Percentiles rank a stretch among this genome's conserved stretches.
phyloP scores from a whole-genome alignment of 2,113 vertebrate genomes.

The Callithrix jacchus region DNA sequence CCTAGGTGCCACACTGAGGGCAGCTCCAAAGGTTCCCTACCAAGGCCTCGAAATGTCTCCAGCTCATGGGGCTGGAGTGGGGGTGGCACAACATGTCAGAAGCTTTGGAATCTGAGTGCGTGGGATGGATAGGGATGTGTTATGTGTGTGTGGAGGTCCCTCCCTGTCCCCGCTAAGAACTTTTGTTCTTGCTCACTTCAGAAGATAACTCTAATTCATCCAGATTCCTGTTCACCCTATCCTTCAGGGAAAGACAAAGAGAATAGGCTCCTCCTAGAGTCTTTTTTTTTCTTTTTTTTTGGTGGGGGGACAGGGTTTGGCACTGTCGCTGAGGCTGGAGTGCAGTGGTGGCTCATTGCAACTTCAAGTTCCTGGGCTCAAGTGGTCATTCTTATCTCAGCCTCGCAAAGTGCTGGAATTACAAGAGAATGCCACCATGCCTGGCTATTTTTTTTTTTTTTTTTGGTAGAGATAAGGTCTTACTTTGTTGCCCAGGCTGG shows the following conservation, averaged over 20 bases:
- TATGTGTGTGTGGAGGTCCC: neutral
- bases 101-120: neutral
- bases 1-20: neutral
- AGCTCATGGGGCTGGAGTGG: neutral
- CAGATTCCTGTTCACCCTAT: neutral
- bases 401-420: too few species aligned
- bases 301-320: too few species aligned
- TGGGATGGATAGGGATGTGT: neutral
- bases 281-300: neutral
- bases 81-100: neutral
- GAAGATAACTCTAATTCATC: neutral
- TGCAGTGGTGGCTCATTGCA: too few species aligned
- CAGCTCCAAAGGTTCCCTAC: neutral
- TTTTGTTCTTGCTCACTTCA: constrained; percentile 15
- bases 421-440: too few species aligned
- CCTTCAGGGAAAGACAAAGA: constrained; percentile 10
- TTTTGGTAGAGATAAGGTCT: too few species aligned
- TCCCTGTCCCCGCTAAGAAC: neutral
- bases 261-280: neutral
- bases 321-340: too few species aligned
- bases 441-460: too few species aligned
- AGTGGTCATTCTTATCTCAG: too few species aligned
- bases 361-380: too few species aligned
- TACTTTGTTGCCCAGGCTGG: too few species aligned
- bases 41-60: neutral